Evolutionary conservation across 2,888 invertebrate species (phyloP).

Genomic region (Agriopis marginaria): DNA sequence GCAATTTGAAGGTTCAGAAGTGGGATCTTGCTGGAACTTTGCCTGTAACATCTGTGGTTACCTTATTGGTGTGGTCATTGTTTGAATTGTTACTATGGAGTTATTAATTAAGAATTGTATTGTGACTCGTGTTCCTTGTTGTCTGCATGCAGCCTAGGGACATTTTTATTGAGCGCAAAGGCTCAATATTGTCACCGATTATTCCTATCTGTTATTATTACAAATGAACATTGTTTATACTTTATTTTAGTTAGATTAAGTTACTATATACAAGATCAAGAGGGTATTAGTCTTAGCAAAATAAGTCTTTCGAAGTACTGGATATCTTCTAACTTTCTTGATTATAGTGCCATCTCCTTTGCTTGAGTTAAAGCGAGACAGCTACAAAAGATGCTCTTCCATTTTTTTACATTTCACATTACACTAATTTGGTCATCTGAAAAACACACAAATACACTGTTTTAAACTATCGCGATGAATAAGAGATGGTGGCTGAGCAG

Average conservation of each 20-base stretch:
- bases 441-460: conserved; percentile 37
- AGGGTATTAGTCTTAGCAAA: conserved; percentile 1
- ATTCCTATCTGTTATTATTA: not conserved
- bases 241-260: not conserved
- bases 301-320: conserved; percentile 9
- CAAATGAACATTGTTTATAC: not conserved
- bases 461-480: not conserved
- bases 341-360: not conserved
- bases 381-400: not conserved
- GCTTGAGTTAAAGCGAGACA: conserved; percentile 18
- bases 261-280: conserved; percentile 6
- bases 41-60: too few relatives aligned
- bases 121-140: too few relatives aligned
- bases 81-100: too few relatives aligned
- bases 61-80: too few relatives aligned
- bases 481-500: too few relatives aligned
- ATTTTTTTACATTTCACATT: conserved; percentile 4
- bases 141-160: too few relatives aligned
- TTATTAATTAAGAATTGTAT: too few relatives aligned
- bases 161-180: too few relatives aligned
- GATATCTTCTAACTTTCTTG: not conserved
- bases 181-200: not conserved
- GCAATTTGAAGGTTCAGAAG: too few relatives aligned
- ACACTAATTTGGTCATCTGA: conserved; percentile 52
- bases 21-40: too few relatives aligned